Evolutionary conservation across 2,113 vertebrate genomes (phyloP).

Genomic region (Origma solitaria): DNA sequence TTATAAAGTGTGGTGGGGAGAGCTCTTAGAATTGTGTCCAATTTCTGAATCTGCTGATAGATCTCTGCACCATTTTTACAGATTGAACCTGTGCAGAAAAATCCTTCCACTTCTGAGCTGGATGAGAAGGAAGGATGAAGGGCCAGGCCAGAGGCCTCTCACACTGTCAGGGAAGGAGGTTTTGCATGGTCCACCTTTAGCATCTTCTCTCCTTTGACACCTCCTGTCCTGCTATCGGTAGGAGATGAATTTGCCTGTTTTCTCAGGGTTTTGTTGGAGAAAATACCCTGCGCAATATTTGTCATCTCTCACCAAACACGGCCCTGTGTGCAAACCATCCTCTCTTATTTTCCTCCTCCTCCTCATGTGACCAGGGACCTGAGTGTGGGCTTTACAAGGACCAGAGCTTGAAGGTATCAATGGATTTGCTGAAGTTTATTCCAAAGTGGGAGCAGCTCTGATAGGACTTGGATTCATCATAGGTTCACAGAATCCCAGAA

Average conservation of each 20-base stretch:
- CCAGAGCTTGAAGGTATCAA: background rate
- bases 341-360: background rate
- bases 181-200: background rate
- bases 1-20: background rate
- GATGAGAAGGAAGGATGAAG: background rate
- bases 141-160: background rate
- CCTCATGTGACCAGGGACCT: fast-evolving
- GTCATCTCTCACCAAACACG: background rate
- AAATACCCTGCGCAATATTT: background rate
- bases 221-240: background rate
- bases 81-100: background rate
- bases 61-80: background rate
- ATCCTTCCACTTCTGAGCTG: background rate
- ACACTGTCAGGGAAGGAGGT: background rate
- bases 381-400: background rate
- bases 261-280: background rate
- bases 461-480: background rate
- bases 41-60: background rate
- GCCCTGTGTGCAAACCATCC: background rate
- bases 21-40: background rate
- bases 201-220: background rate
- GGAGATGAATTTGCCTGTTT: background rate
- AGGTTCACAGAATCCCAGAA: background rate
- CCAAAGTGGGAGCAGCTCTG: background rate
- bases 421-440: background rate